Conservation (phyloP, 2,797 vertebrate genomes). For the Lepus townsendii region DNA sequence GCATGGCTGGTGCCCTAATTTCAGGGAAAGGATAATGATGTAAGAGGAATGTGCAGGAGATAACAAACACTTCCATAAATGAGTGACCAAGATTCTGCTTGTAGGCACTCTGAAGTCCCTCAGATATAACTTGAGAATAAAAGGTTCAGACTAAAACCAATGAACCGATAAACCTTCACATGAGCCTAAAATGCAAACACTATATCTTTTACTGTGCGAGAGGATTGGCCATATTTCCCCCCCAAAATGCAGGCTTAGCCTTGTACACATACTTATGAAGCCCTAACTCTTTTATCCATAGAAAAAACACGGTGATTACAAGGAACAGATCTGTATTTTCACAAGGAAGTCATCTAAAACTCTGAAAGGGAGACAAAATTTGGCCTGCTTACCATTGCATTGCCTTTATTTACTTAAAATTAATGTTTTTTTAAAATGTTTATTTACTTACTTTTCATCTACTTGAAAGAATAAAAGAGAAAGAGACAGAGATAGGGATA, state of each 20-base stretch:
- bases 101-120: neutral
- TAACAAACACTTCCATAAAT: neutral
- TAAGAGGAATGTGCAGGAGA: neutral
- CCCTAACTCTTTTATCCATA: conserved; percentile 15
- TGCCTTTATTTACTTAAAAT: neutral
- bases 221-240: neutral
- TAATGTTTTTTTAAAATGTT: too few species aligned
- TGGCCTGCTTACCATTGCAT: neutral
- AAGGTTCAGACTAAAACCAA: neutral
- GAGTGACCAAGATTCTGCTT: neutral
- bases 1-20: neutral
- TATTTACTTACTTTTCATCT: too few species aligned
- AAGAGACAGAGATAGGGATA: too few species aligned
- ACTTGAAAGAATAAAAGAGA: too few species aligned
- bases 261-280: neutral
- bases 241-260: neutral
- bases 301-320: neutral
- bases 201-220: neutral
- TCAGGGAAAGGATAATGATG: neutral
- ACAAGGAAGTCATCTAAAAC: neutral
- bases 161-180: neutral
- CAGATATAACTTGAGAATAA: conserved; percentile 27
- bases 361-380: neutral
- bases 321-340: conserved; percentile 7
- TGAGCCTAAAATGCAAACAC: neutral